Evolutionary conservation across 2,888 invertebrate species (phyloP).

Genomic region (Liopterus haemorrhoidalis): DNA sequence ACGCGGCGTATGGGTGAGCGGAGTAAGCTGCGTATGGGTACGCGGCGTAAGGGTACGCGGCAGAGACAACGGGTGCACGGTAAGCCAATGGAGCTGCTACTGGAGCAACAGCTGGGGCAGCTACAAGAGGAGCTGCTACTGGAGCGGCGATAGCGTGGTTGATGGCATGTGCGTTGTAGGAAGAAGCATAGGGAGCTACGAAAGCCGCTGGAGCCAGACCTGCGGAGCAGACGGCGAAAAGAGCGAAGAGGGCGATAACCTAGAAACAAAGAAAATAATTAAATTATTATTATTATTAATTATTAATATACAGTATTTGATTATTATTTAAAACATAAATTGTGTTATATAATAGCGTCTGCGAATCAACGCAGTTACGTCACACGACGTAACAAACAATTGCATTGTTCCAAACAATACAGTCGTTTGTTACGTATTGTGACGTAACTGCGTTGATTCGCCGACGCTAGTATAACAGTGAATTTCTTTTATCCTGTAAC

Average conservation of each 20-base stretch:
- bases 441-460: no score
- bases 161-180: slow-evolving; percentile 68
- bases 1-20: slow-evolving; percentile 23
- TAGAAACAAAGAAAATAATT: slow-evolving; percentile 23
- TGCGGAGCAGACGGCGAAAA: slow-evolving; percentile 32
- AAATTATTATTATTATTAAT: no score
- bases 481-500: no score
- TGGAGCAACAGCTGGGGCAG: slow-evolving; percentile 33
- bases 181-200: slow-evolving; percentile 67
- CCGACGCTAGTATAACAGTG: no score
- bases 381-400: no score
- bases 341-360: no score
- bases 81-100: slow-evolving; percentile 40
- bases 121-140: slow-evolving; percentile 44
- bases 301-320: no score
- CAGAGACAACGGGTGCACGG: slow-evolving; percentile 33
- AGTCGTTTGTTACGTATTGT: no score
- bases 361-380: no score
- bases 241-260: slow-evolving; percentile 30
- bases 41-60: slow-evolving; percentile 29
- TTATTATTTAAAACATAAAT: not conserved
- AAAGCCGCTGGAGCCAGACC: slow-evolving; percentile 49
- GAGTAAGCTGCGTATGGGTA: slow-evolving; percentile 46
- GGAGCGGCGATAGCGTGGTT: slow-evolving; percentile 72
- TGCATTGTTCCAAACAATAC: no score